Conservation (phyloP, 2,888 invertebrate genomes). For the Drosophila parthenogenetica region DNA sequence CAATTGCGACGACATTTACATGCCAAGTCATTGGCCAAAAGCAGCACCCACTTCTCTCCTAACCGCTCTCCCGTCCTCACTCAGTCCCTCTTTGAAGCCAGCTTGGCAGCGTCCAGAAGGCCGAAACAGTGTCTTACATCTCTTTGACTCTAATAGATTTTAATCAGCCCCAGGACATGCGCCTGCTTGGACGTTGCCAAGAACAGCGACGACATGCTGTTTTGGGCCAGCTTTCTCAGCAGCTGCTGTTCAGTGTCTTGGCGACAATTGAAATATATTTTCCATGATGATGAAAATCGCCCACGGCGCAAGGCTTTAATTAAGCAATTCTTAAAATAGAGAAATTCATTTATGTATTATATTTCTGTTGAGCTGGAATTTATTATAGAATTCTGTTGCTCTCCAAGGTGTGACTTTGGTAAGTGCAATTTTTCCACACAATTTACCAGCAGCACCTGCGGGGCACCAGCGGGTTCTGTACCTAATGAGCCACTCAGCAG, state of each 20-base stretch:
- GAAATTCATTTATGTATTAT: conserved; percentile 7
- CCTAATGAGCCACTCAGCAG: conserved; percentile 72
- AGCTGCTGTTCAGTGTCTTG: conserved; percentile 31
- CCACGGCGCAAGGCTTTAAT: conserved; percentile 75
- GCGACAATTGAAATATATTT: conserved; percentile 51
- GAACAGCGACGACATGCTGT: conserved; percentile 64
- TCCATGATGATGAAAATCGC: conserved; percentile 66
- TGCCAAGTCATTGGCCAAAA: conserved; percentile 68
- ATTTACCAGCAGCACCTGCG: conserved; percentile 63
- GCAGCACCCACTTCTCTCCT: conserved; percentile 6
- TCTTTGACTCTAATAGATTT: conserved; percentile 82
- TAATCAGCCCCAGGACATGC: conserved; percentile 81
- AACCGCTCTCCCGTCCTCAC: conserved; percentile 9
- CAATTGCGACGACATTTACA: conserved; percentile 77
- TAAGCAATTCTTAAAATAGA: conserved; percentile 60
- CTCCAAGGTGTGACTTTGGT: conserved; percentile 16
- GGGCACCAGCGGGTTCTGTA: conserved; percentile 39
- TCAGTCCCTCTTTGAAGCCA: background rate
- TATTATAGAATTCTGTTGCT: too few species aligned
- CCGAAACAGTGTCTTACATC: conserved; percentile 66
- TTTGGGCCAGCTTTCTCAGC: conserved; percentile 37
- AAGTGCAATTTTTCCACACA: conserved; percentile 61
- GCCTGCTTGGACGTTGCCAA: conserved; percentile 56
- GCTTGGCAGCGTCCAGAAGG: conserved; percentile 12
- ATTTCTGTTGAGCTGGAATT: background rate